These are phyloP conservation scores for Heliothis peltigera DNA, from an alignment of 2,888 invertebrate genomes.

Conservation along the genomic window DNA sequence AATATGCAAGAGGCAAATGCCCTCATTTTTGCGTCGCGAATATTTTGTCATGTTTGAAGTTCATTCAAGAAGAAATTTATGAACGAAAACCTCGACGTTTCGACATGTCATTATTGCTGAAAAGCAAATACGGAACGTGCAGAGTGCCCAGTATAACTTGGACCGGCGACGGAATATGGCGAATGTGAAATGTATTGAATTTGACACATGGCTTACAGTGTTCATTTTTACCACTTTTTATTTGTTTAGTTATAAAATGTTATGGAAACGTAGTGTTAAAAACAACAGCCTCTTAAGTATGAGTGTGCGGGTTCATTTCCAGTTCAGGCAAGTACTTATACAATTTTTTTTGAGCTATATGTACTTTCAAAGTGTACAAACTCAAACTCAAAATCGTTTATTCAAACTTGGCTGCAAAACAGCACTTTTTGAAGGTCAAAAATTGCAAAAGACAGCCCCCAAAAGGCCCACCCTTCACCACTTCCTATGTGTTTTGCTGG, in stretches of 20 bases:
- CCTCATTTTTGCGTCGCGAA: slow-evolving; percentile 34
- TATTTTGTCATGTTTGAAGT: slow-evolving; percentile 57
- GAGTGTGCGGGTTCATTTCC: too few species aligned
- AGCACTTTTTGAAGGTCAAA: too few species aligned
- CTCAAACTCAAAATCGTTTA: too few species aligned
- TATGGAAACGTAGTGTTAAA: too few species aligned
- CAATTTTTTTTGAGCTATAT: too few species aligned
- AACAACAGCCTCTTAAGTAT: too few species aligned
- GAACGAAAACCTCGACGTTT: slow-evolving; percentile 49
- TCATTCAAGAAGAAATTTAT: slow-evolving; percentile 37
- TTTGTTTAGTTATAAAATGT: background rate
- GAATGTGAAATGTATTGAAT: background rate
- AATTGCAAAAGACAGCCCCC: too few species aligned
- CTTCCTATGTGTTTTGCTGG: too few species aligned
- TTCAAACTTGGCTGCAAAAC: too few species aligned
- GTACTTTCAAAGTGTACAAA: too few species aligned
- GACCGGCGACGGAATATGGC: background rate
- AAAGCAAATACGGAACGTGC: slow-evolving; percentile 18
- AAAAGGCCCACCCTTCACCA: too few species aligned
- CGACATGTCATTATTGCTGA: slow-evolving; percentile 55
- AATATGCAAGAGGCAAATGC: slow-evolving; percentile 39
- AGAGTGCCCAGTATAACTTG: slow-evolving; percentile 11
- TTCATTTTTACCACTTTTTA: background rate
- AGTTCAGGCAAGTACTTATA: too few species aligned
- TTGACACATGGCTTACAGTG: background rate